phyloP scores from a whole-genome alignment of 2,113 vertebrate genomes.

The Corythornis madagascariensis region DNA sequence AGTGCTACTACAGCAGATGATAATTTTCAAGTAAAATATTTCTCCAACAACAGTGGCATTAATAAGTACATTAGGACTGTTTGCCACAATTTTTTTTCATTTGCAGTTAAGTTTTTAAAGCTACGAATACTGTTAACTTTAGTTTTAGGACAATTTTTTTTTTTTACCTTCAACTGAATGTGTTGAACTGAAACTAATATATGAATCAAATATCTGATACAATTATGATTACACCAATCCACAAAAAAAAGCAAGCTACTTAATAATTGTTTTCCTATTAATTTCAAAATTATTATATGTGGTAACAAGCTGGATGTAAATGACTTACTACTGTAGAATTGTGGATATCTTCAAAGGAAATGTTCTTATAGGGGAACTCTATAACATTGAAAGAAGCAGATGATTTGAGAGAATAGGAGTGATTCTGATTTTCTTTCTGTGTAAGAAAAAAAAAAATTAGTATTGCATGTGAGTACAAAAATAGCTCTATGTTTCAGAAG shows the following conservation, averaged over 20 bases:
- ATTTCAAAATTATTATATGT: background rate
- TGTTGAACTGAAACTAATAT: background rate
- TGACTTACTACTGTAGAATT: slow-evolving; percentile 88
- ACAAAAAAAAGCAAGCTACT: background rate
- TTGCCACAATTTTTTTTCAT: background rate
- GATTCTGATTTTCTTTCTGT: slow-evolving; percentile 92
- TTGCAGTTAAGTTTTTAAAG: background rate
- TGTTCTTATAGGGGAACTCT: slow-evolving; percentile 95
- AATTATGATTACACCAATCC: background rate
- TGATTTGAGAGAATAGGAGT: slow-evolving; percentile 87
- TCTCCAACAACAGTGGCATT: background rate
- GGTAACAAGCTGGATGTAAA: background rate
- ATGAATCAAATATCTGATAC: background rate
- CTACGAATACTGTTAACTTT: background rate
- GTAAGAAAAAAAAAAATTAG: slow-evolving; percentile 2
- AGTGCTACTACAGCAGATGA: background rate
- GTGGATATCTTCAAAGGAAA: slow-evolving; percentile 83
- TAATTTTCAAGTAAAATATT: background rate
- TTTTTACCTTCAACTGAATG: background rate
- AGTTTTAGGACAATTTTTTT: background rate
- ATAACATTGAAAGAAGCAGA: slow-evolving; percentile 90
- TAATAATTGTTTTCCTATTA: background rate
- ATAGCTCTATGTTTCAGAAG: background rate
- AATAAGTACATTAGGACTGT: background rate
- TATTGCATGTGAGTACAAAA: background rate